Evolutionary conservation across 2,888 invertebrate genomes (phyloP).

Genomic region (Salpingus planirostris): DNA sequence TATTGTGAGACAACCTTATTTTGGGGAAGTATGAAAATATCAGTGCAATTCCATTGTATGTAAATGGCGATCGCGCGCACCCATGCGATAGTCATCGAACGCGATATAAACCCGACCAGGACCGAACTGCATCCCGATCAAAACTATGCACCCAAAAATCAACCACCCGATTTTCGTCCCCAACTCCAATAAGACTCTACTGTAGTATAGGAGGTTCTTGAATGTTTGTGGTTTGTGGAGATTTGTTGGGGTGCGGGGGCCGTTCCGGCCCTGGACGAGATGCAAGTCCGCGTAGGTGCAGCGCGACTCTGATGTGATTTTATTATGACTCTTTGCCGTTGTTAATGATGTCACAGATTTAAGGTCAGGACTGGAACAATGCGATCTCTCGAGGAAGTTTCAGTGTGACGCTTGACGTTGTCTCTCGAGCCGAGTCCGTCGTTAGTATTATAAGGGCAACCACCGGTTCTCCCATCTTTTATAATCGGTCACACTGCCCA

Average conservation of each 20-base stretch:
- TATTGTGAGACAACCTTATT: slow-evolving; percentile 16
- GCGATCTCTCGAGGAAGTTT: too few species aligned
- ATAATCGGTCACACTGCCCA: slow-evolving; percentile 29
- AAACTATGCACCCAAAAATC: neutral
- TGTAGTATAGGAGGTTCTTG: too few species aligned
- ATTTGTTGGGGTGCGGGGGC: too few species aligned
- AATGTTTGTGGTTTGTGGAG: too few species aligned
- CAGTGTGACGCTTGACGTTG: too few species aligned
- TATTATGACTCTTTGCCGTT: slow-evolving; percentile 6
- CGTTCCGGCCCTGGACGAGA: neutral
- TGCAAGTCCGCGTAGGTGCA: slow-evolving; percentile 9
- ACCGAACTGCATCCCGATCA: slow-evolving; percentile 1
- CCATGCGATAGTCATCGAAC: slow-evolving; percentile 28
- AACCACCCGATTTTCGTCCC: too few species aligned
- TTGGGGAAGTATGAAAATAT: slow-evolving; percentile 34
- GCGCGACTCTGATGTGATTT: slow-evolving; percentile 6
- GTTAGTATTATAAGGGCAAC: too few species aligned
- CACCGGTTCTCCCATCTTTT: too few species aligned
- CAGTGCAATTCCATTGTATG: slow-evolving; percentile 33
- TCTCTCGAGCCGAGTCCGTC: too few species aligned
- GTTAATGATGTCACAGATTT: slow-evolving; percentile 12
- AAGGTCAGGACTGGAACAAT: slow-evolving; percentile 7
- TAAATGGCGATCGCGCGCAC: slow-evolving; percentile 25
- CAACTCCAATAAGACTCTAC: too few species aligned
- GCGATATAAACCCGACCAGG: slow-evolving; percentile 13